Conservation (phyloP, 2,888 invertebrate species). For the Pandemis heparana region DNA sequence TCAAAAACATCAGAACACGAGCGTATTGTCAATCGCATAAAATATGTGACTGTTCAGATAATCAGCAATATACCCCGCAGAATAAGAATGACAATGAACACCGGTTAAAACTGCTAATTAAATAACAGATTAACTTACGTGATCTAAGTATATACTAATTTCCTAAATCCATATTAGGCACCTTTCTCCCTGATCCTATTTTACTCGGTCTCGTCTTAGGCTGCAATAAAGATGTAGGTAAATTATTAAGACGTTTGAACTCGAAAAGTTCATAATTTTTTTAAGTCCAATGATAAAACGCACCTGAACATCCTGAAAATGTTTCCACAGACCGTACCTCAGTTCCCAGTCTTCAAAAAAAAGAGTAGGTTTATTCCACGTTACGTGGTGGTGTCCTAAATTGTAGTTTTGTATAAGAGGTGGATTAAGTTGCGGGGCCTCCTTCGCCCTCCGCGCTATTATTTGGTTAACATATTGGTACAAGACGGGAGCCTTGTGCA, state of each 20-base stretch:
- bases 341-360: conserved; percentile 89
- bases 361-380: conserved; percentile 87
- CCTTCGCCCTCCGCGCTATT: conserved; percentile 83
- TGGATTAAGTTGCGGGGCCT: conserved; percentile 88
- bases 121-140: background rate
- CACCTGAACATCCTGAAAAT: conserved; percentile 68
- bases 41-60: no score
- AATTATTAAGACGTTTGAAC: background rate
- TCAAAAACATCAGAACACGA: no score
- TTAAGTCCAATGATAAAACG: background rate
- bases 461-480: conserved; percentile 86
- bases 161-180: conserved; percentile 51
- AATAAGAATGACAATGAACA: no score
- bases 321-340: conserved; percentile 88
- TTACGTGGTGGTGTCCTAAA: conserved; percentile 83
- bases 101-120: no score
- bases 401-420: conserved; percentile 83
- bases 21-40: no score
- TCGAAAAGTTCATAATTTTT: background rate
- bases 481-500: conserved; percentile 84
- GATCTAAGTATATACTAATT: conserved; percentile 42
- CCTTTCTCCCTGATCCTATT: conserved; percentile 47
- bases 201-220: background rate
- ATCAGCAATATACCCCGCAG: no score
- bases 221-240: background rate